Evolutionary conservation across 2,888 invertebrate species (phyloP), one percentile per base, ranked within the genome.

Genomic region (Nemotelus pantherinus): DNA sequence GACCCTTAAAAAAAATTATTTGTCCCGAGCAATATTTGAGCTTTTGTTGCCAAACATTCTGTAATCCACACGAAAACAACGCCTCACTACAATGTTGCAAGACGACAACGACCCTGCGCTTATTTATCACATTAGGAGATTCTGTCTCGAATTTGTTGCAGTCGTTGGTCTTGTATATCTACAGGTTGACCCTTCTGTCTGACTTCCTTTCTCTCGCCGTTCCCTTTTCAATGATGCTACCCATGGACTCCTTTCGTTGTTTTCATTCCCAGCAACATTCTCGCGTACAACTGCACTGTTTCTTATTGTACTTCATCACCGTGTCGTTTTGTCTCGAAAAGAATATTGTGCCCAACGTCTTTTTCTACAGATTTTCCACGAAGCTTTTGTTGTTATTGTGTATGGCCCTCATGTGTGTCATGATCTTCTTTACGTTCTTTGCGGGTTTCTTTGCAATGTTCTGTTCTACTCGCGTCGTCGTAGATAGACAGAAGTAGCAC

Each of bases 71-170:
- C 5, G 9, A 39, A 43, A 63, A 41, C 39, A 63, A n/a, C 41
- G n/a, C n/a, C 10, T 45, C 65, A 65, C 39, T 68, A 68, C 68
- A 50, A 39, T 68, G 68, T 68, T n/a, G 68, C 68, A 68, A 48
- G 39, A 68, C 53, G 53, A 68, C 65, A 65, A 53, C n/a, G 6
- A 43, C 25, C 25, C 58, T n/a, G 9, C 58, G 48, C 7, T 53
- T 6, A 6, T 68, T 50, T 68, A 25, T 48, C 39, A 39, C 9
- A 68, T 65, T 43, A 65, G 47, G 25, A 43, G 65, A 7, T 45
- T 65, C 47, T 41, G 44, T 65, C 65, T 65, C 47, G 65, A 65
- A 65, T 65, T 65, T 65, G 65, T 65, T 65, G 65, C 65, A 65
- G 45, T 65, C 45, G 44, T 25, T 25, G 25, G 47, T 65, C 44